Evolutionary conservation across 2,888 invertebrate species (phyloP).

Genomic region (Epirrhoe alternata): DNA sequence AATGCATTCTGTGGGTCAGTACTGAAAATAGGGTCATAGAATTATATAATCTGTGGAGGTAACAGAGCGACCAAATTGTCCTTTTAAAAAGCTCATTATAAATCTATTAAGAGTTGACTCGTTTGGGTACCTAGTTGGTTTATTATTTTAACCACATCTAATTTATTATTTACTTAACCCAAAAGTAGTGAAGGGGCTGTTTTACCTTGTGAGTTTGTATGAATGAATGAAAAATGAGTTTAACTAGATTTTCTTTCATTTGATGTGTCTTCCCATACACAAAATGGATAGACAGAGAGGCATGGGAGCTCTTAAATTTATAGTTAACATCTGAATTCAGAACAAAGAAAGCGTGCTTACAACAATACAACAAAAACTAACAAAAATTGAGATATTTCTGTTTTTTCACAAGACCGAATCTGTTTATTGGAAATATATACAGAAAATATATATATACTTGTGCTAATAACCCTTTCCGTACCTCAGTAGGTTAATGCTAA

Average conservation of each 20-base stretch:
- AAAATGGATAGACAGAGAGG: too few relatives aligned
- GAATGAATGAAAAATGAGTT: too few relatives aligned
- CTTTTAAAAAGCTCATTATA: constrained; percentile 27
- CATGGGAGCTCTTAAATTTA: neutral
- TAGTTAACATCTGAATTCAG: too few relatives aligned
- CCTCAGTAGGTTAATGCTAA: constrained; percentile 18
- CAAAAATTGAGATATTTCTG: too few relatives aligned
- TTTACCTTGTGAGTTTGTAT: neutral
- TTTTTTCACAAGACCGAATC: neutral
- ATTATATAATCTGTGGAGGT: constrained; percentile 27
- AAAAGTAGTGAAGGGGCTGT: neutral
- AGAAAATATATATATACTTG: neutral
- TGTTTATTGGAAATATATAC: neutral
- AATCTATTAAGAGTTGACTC: constrained; percentile 13
- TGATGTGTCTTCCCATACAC: too few relatives aligned
- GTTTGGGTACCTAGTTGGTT: neutral
- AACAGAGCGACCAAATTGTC: constrained; percentile 26
- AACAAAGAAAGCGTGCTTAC: too few relatives aligned
- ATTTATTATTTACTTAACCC: neutral
- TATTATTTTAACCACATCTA: neutral
- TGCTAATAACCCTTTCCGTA: constrained; percentile 4
- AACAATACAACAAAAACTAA: too few relatives aligned
- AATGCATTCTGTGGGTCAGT: constrained; percentile 15
- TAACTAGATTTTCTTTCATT: too few relatives aligned
- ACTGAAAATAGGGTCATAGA: constrained; percentile 2